Conservation (phyloP, 2,888 invertebrate species). For the Zaprionus obscuricornis region DNA sequence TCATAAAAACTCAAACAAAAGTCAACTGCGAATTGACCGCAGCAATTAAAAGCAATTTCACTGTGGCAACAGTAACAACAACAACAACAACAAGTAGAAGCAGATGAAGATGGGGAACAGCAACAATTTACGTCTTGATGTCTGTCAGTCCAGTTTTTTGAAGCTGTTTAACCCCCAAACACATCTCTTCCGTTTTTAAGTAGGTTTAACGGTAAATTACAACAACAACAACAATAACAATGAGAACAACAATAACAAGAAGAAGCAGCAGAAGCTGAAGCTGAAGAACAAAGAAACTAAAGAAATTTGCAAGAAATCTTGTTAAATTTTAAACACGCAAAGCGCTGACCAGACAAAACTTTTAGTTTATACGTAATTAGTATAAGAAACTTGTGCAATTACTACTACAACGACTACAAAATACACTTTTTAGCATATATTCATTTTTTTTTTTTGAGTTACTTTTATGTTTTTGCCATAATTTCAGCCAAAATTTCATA, state of each 20-base stretch:
- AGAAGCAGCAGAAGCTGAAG: too few relatives aligned
- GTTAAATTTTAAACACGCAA: conserved; percentile 70
- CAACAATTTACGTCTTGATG: too few relatives aligned
- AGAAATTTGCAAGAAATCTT: conserved; percentile 67
- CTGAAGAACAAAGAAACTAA: conserved; percentile 24
- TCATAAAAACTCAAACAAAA: conserved; percentile 58
- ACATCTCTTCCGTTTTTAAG: conserved; percentile 16
- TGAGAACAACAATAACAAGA: conserved; percentile 7
- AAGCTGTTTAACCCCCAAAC: too few relatives aligned
- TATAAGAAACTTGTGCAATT: conserved; percentile 10
- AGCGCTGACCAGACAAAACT: conserved; percentile 29
- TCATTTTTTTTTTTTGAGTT: too few relatives aligned
- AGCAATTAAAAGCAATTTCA: conserved; percentile 77
- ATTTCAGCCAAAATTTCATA: conserved; percentile 6
- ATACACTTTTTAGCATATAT: conserved; percentile 24
- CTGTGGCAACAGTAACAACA: conserved; percentile 31
- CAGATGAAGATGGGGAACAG: too few relatives aligned
- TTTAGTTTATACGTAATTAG: conserved; percentile 50
- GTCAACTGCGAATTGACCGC: conserved; percentile 76
- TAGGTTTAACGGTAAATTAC: conserved; percentile 60
- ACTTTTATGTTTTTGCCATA: neutral
- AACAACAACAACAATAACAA: conserved; percentile 5
- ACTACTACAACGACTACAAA: conserved; percentile 9
- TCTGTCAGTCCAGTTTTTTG: too few relatives aligned
- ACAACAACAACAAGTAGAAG: conserved; percentile 38